Evolutionary conservation across 2,888 invertebrate species (phyloP), one percentile per base, ranked within the genome.

Genomic region (Metallyticus violacea): DNA sequence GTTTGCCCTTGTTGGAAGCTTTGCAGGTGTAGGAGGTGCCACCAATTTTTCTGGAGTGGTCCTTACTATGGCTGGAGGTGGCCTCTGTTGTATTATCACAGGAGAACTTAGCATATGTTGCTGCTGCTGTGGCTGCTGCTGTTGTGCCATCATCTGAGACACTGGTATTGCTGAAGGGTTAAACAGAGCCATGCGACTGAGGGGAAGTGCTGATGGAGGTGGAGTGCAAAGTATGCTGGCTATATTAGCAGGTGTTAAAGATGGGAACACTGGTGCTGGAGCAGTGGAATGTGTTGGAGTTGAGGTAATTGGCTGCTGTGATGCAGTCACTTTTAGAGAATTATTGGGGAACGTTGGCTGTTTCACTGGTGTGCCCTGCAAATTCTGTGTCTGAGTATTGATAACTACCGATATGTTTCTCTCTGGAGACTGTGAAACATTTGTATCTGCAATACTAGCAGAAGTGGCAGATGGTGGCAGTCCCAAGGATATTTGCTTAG

Each of bases 251-350:
- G 88, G 87, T 26, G 88, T 86, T 9, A 86, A 86, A n/a, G 86
- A 76, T 89, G 90, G 79, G 89, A 88, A 80, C 88, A 86, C 82
- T 30, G 88, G 86, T 81, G 89, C 85, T n/a, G 89, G 88, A 77
- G 85, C 85, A 40, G 80, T 26, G 40, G 86, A 29, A 85, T 85
- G 81, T 15, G 82, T 86, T 30, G 86, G 85, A 9, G 88, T 87
- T 15, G 89, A 89, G 25, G 89, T 89, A n/a, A 88, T 87, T 62
- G 88, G 88, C 79, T 89, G 89, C 81, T 84, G 87, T 85, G 62
- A 88, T 86, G 78, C 88, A 28, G 78, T 62, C n/a, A 83, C 83
- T 28, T 87, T 87, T 4, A 85, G 25, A 62, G 79, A 26, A 7
- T 30, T 26, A 62, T 26, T 76, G 29, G 86, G 84, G 27, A 84